Evolutionary conservation across 2,797 vertebrate species (phyloP), one percentile per base, ranked within the genome.

Genomic region (Hipposideros larvatus): DNA sequence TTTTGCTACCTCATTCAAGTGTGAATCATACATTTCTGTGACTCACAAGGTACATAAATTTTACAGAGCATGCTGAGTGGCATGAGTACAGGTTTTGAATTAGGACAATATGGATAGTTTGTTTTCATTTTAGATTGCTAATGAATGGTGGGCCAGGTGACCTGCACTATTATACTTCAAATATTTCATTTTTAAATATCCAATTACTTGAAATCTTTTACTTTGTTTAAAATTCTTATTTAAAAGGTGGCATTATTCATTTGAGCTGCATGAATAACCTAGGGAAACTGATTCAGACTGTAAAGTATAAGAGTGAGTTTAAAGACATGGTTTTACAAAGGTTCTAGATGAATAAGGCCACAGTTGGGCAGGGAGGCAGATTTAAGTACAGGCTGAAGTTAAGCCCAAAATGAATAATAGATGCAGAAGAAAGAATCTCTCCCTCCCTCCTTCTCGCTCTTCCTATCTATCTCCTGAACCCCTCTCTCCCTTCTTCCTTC

Each of bases 171-270:
- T 37, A 37, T 37, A 73, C 19, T 91, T 77, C 8, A 65, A 8
- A 73, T 55, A 37, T 92, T 75, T 93, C 59, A 85, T 59, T 91
- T 85, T 82, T 21, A 95, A 93, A 87, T 63, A 86, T 86, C 8
- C 37, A 85, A 71, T 93, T 66, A 66, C 75, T 66, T 73, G 28
- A 75, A 18, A 22, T 84, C 11, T 74, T 74, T 90, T 74, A 51
- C 43, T 70, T 80, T 95, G 48, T 3, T 4, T 59, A 73, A 61
- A 82, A 37, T 4, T 73, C 15, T 78, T 63, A n/a, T 83, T 94
- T 11, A 37, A 70, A 92, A 80, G 11, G 19, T 90, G 51, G 22
- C 41, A 31, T 63, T 43, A 74, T 92, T 90, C 82, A 90, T 79
- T 87, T 92, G 37, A 93, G 34, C 37, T 90, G 51, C 8, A 19